Percentiles rank a stretch among this genome's conserved stretches.
These are phyloP conservation scores for Odontamblyopus rebecca DNA, from an alignment of 2,797 vertebrate species.

Conservation along the genomic window DNA sequence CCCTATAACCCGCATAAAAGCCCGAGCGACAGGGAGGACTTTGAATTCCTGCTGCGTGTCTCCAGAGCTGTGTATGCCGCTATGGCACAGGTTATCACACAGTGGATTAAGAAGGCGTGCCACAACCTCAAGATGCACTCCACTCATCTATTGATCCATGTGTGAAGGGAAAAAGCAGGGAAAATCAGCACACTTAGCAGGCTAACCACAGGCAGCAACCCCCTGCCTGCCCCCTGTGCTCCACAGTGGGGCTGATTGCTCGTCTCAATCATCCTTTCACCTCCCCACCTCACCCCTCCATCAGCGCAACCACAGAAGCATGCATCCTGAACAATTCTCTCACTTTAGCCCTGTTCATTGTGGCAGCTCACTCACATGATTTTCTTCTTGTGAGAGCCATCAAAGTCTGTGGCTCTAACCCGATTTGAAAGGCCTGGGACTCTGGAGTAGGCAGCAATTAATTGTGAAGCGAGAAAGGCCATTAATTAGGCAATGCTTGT, in stretches of 20 bases:
- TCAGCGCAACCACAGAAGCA: constrained; percentile 25
- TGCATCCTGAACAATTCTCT: constrained; percentile 27
- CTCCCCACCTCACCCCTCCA: constrained; percentile 18
- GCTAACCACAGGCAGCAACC: constrained; percentile 63
- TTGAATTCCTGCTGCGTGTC: constrained; percentile 21
- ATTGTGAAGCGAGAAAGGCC: constrained; percentile 62
- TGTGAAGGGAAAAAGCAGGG: constrained; percentile 32
- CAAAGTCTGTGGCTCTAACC: constrained; percentile 54
- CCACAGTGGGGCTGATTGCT: constrained; percentile 71
- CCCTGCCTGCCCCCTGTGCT: constrained; percentile 61
- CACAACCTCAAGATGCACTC: constrained; percentile 51
- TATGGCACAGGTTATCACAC: constrained; percentile 55
- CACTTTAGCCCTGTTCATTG: constrained; percentile 35
- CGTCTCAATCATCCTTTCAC: constrained; percentile 72
- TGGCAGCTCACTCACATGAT: constrained; percentile 51
- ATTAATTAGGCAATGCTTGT: constrained; percentile 73
- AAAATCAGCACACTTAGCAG: constrained; percentile 58
- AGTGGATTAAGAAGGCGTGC: constrained; percentile 67
- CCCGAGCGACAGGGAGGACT: constrained; percentile 19
- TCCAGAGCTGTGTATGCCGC: constrained; percentile 37
- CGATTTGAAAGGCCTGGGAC: constrained; percentile 53
- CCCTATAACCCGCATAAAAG: neutral
- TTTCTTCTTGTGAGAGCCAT: constrained; percentile 61
- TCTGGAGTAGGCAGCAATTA: constrained; percentile 65
- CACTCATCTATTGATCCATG: constrained; percentile 64